Evolutionary conservation across 1,140 invertebrate genomes (phyloP).

Genomic region (Chironomus striatipennis): DNA sequence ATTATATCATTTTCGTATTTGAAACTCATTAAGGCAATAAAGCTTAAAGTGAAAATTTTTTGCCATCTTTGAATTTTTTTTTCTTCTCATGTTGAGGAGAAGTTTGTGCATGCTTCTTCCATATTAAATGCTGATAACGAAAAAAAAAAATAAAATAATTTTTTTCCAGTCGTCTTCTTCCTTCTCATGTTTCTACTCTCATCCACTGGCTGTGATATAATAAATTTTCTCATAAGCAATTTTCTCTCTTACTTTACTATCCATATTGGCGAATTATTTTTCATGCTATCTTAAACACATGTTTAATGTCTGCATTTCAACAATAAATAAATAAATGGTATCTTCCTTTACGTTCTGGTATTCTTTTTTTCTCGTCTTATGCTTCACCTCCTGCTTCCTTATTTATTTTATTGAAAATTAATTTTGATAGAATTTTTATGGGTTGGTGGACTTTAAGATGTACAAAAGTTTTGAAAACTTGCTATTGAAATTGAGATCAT

Average conservation of each 20-base stretch:
- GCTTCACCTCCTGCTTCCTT: no score
- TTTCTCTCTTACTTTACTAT: neutral
- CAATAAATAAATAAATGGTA: neutral
- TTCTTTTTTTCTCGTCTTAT: neutral
- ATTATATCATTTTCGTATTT: neutral
- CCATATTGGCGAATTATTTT: neutral
- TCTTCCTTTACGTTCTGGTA: neutral
- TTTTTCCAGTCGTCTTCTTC: no score
- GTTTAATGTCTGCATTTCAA: conserved; percentile 8
- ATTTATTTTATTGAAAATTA: no score
- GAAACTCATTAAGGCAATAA: conserved; percentile 6
- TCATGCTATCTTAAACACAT: neutral
- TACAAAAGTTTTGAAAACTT: no score
- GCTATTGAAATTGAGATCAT: no score
- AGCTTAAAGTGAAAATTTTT: conserved; percentile 11
- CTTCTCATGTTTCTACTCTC: neutral
- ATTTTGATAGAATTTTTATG: no score
- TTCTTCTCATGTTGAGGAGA: no score
- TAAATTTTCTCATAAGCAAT: conserved; percentile 9
- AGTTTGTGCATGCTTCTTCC: neutral
- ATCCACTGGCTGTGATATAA: neutral
- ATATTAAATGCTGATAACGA: neutral
- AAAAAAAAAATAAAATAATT: neutral
- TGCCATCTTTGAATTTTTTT: no score
- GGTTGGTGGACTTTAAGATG: no score